Conservation (phyloP, 92 coral and sea anemone species). For the Heliopora coerulea region DNA sequence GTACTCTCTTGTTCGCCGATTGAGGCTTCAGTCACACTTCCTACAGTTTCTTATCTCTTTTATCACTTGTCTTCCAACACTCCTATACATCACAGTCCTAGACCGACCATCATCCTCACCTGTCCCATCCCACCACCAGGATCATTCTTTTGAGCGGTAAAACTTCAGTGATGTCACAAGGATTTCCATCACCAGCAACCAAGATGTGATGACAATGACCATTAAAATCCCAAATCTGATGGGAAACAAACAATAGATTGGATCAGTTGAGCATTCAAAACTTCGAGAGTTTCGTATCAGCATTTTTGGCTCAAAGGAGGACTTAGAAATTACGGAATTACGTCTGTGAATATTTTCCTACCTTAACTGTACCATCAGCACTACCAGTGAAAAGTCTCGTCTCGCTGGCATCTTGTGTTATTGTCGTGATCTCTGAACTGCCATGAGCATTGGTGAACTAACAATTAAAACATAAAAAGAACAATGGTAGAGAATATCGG, state of each 20-base stretch:
- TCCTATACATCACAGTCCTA: too few relatives aligned
- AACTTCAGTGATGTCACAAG: conserved; percentile 93
- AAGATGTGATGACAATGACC: conserved; percentile 95
- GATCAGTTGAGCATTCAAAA: too few relatives aligned
- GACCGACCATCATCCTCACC: too few relatives aligned
- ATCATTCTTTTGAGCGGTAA: conserved; percentile 86
- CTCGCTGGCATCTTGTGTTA: conserved; percentile 91
- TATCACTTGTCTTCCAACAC: too few relatives aligned
- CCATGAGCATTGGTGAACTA: conserved; percentile 98
- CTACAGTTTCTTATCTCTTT: too few relatives aligned
- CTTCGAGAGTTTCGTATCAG: too few relatives aligned
- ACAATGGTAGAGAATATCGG: too few relatives aligned
- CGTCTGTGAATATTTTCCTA: neutral
- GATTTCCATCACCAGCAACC: conserved; percentile 94
- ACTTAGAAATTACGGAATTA: neutral
- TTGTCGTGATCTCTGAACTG: conserved; percentile 83
- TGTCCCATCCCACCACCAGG: conserved; percentile 95
- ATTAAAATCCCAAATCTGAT: conserved; percentile 96
- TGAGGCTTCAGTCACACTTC: too few relatives aligned
- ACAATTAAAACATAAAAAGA: too few relatives aligned
- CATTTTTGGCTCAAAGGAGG: neutral
- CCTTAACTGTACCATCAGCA: conserved; percentile 97
- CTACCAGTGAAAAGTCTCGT: conserved; percentile 94
- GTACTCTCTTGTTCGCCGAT: too few relatives aligned
- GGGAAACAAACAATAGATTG: neutral